Evolutionary conservation across 1,140 invertebrate species (phyloP).

Genomic region (Microvelia longipes): DNA sequence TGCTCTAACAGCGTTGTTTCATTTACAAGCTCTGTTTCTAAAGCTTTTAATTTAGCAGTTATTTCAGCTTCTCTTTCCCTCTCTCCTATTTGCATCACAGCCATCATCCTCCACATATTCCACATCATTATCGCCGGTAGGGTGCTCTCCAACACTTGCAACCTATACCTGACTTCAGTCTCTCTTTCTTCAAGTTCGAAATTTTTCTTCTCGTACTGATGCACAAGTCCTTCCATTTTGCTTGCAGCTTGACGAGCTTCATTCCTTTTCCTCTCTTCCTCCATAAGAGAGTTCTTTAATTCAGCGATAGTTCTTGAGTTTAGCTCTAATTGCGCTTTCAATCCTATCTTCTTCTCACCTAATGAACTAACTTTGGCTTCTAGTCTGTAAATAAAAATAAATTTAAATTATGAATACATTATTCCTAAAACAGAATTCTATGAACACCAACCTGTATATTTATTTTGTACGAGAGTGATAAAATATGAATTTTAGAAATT

Average conservation of each 20-base stretch:
- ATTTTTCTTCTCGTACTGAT: constrained; percentile 39
- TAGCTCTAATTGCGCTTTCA: constrained; percentile 21
- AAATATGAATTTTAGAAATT: too few relatives aligned
- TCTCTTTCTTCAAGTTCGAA: constrained; percentile 39
- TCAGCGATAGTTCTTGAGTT: constrained; percentile 16
- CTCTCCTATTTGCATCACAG: background rate
- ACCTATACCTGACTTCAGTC: constrained; percentile 38
- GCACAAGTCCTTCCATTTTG: constrained; percentile 19
- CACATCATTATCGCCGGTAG: constrained; percentile 47
- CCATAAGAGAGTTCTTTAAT: constrained; percentile 13
- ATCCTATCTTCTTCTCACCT: constrained; percentile 21
- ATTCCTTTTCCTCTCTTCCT: constrained; percentile 20
- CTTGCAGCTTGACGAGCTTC: constrained; percentile 18
- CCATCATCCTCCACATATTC: constrained; percentile 34
- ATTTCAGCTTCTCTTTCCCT: constrained; percentile 10
- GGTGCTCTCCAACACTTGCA: constrained; percentile 43
- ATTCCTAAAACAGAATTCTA: too few relatives aligned
- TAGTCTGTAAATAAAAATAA: constrained; percentile 19
- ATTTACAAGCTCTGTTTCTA: constrained; percentile 33
- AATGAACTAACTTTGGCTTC: constrained; percentile 21
- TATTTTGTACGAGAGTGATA: too few relatives aligned
- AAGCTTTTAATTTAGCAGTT: constrained; percentile 7
- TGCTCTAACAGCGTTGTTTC: constrained; percentile 12
- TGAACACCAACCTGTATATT: too few relatives aligned
- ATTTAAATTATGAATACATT: background rate